Evolutionary conservation across 2,113 vertebrate genomes (phyloP), one percentile per base, ranked within the genome.

Genomic region (Pygoscelis antarcticus): DNA sequence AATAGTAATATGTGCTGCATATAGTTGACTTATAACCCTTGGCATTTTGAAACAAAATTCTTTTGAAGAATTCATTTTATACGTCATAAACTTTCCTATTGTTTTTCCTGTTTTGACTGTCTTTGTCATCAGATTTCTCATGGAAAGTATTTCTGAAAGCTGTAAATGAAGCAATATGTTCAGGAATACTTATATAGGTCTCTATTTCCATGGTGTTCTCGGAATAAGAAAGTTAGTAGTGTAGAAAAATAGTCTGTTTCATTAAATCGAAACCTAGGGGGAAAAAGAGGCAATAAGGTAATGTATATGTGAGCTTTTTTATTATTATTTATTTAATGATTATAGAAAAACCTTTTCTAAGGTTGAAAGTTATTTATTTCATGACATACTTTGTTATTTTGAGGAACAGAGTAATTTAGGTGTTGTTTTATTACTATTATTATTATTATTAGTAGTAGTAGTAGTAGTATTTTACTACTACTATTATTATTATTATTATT

Each of bases 1-100:
- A 99, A 99, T 99, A 99, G 98, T 98, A 99, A 99, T 98, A 98
- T 98, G 93, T 97, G 98, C 98, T 98, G 98, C 98, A 99, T 99
- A 98, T 98, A 98, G 99, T 99, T 99, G 99, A 99, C 99, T 99
- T 97, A 94, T 98, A 99, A 99, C 98, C 99, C 98, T 98, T 99
- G 99, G 98, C 98, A 99, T 99, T 99, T 99, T 61, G 94, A 99
- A 98, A 98, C 96, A 98, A 98, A 98, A 98, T 98, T 98, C 97
- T 98, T 97, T 97, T 98, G 96, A 98, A 97, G 97, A 98, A 98
- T 99, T 98, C 90, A 98, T 97, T 98, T 98, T 98, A 98, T 98
- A 98, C 23, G 2, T 96, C 98, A 98, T 98, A 98, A 98, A 98
- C 95, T 98, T 98, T 98, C 93, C 90, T 96, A 96, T 96, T 98